Base-by-base conservation (phyloP, 2,797 vertebrate genomes). In the Arremon brunneinucha region DNA sequence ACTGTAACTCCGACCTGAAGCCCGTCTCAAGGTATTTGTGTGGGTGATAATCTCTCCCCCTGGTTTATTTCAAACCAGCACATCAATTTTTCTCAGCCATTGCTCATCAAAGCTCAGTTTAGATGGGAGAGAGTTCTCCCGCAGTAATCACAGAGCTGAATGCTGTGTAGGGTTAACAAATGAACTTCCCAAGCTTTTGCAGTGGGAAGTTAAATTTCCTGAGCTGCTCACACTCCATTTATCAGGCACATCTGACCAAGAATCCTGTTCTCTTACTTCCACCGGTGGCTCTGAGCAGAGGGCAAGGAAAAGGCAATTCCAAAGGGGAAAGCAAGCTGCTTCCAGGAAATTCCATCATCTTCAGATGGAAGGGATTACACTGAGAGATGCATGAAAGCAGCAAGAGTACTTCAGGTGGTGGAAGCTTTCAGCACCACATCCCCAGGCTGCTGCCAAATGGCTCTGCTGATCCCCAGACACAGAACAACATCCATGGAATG, bases 221-320 rank as follows among this genome's bases (percentile, higher is more conserved):
- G 56, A 82, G 49, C 59, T 63, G 49, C 41, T 94, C 77, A 43
- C 16, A 16, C 16, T 62, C 23, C 34, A 9, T 52, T 70, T 24
- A 74, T 50, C 84, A 74, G 69, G 26, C 23, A 34, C 46, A 52
- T 44, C 49, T 35, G 46, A 41, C 11, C 9, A 32, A 67, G 49
- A 86, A 90, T 84, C 62, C 55, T 19, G 8, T 9, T 90, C 59
- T 35, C 14, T 74, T 35, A 27, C 7, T 79, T 79, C 50, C 16
- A 71, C 21, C 0, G 1, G 57, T 22, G 23, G 13, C 52, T 74
- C 12, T 71, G n/a, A 65, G 50, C 27, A 56, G 0, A 1, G 3
- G 39, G 30, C 63, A 89, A 83, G 56, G 67, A 72, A 93, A 88
- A 60, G 8, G 34, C 22, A 67, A 69, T 71, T 86, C 55, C 70